phyloP scores from a whole-genome alignment of 2,888 invertebrate genomes.

The Atethmia centrago region DNA sequence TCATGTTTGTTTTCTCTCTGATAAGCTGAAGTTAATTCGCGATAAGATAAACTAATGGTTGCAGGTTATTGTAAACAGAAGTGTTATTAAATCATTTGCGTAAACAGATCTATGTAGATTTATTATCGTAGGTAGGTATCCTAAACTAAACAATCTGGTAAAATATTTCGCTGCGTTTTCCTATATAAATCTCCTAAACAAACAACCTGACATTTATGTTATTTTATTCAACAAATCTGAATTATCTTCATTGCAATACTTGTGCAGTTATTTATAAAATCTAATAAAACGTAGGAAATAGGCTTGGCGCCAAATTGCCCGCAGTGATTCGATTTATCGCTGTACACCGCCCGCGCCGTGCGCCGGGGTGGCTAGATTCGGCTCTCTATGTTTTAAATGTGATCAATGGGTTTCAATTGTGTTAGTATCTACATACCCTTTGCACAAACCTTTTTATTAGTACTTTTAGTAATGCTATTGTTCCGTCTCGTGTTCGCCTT shows the following conservation, averaged over 20 bases:
- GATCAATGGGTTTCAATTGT: constrained; percentile 34
- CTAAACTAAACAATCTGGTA: not conserved
- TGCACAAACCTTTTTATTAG: not conserved
- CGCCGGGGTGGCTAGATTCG: constrained; percentile 27
- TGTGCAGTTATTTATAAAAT: constrained; percentile 63
- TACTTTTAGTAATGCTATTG: not conserved
- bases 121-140: too few species aligned
- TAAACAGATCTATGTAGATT: constrained; percentile 2
- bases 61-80: constrained; percentile 17
- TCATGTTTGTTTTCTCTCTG: constrained; percentile 10
- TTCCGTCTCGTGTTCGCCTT: not conserved
- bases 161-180: not conserved
- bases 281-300: constrained; percentile 61
- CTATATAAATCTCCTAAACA: not conserved
- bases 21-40: constrained; percentile 20
- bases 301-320: constrained; percentile 62
- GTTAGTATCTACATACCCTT: not conserved
- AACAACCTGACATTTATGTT: constrained; percentile 14
- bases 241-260: constrained; percentile 55
- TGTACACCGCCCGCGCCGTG: constrained; percentile 19
- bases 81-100: not conserved
- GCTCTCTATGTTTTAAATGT: constrained; percentile 42
- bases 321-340: constrained; percentile 63
- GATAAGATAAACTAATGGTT: constrained; percentile 36
- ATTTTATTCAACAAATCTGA: constrained; percentile 43